A percentile compares a stretch with the other conserved stretches of the same genome.
Evolutionary conservation across 2,113 vertebrate species (phyloP).

Genomic region (Planiliza haematocheilus): DNA sequence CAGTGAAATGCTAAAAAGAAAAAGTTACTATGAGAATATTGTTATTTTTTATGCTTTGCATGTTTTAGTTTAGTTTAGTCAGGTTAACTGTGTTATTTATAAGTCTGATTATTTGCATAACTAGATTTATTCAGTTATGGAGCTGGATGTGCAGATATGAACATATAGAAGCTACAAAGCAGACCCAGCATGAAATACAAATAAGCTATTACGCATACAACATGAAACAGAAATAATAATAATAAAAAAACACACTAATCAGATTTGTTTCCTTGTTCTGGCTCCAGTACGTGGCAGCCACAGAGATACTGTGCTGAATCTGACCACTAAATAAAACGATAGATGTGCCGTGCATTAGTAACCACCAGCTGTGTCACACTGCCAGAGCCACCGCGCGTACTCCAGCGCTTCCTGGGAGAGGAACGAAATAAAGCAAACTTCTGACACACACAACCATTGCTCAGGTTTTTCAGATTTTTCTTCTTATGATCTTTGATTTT

Average conservation of each 20-base stretch:
- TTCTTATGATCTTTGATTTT: too few species aligned
- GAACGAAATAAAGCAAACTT: too few species aligned
- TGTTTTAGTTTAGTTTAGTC: too few species aligned
- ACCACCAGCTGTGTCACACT: not conserved
- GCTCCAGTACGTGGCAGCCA: conserved; percentile 3
- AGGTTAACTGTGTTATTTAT: not conserved
- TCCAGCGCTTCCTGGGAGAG: too few species aligned
- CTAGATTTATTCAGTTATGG: not conserved
- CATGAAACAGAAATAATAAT: conserved; percentile 10
- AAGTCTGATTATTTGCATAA: not conserved
- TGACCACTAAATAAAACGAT: conserved; percentile 11
- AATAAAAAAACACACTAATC: not conserved
- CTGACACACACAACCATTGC: too few species aligned
- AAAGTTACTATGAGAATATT: not conserved
- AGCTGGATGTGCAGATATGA: not conserved
- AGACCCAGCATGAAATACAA: conserved; percentile 9
- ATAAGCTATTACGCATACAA: conserved; percentile 15
- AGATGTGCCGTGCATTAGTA: not conserved
- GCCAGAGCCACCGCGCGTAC: conserved; percentile 8
- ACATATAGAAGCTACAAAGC: not conserved
- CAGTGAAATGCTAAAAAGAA: not conserved
- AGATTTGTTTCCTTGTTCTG: conserved; percentile 7
- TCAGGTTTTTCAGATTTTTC: too few species aligned
- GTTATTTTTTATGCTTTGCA: not conserved
- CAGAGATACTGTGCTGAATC: conserved; percentile 1